Base-by-base conservation (phyloP, 2,797 vertebrate species). In the Anguilla anguilla region DNA sequence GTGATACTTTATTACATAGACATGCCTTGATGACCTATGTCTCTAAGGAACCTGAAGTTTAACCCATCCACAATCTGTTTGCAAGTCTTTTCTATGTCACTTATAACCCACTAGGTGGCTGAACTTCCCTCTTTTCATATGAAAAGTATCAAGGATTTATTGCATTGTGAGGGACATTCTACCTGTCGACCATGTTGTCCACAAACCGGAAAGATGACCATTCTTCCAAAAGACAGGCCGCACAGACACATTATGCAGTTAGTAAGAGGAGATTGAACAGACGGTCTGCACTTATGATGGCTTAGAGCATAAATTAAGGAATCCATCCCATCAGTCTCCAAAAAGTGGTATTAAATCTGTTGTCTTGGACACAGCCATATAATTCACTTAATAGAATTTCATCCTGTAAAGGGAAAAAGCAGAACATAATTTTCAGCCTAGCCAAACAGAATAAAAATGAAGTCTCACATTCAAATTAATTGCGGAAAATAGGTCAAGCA, bases 41-140 rank as follows among this genome's bases (percentile, higher is more conserved):
- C 39, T 81, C 17, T 49, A 46, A 79, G 15, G 46, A 49, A 25
- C 46, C 17, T 22, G 17, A 81, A 46, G 28, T 39, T 74, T 35
- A 74, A 74, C 19, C 72, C 11, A 3, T 39, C 31, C 31, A 39
- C 72, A 74, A 74, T 22, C 72, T 74, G 6, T 67, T 67, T 46
- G 43, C 43, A 4, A 46, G 43, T 46, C 5, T 46, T 46, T 46
- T 46, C 43, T 28, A 49, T 82, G 25, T 25, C 79, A 49, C 2
- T 82, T 22, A 82, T 82, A 11, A 51, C 19, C 79, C 79, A 82
- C 46, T 82, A 82, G 79, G 79, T 82, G 79, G 79, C 79, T n/a
- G 51, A 82, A 15, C 22, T 49, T 49, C 5, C 46, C 79, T 2
- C 6, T 10, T 31, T 28, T 51, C 17, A 51, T 82, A 22, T 25